These are phyloP conservation scores for Conus betulinus DNA, from an alignment of 1,140 invertebrate species.

Conservation along the genomic window DNA sequence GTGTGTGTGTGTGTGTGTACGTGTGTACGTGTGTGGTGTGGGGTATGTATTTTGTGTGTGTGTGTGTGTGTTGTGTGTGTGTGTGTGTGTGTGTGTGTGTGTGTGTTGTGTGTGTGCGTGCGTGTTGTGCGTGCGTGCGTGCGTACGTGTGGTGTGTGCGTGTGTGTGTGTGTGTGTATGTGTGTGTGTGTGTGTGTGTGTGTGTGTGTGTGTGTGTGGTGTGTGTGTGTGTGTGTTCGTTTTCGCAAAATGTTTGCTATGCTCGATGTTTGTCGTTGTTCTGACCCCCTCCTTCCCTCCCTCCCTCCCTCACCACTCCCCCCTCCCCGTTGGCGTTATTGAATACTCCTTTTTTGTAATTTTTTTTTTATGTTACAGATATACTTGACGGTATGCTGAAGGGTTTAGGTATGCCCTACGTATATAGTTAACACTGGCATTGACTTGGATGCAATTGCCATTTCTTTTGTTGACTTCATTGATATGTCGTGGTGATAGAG, in stretches of 20 bases:
- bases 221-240: too few relatives aligned
- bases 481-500: too few relatives aligned
- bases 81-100: too few relatives aligned
- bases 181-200: neutral
- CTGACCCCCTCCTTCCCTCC: neutral
- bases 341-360: too few relatives aligned
- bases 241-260: neutral
- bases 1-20: neutral
- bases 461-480: too few relatives aligned
- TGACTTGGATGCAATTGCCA: too few relatives aligned
- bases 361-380: too few relatives aligned
- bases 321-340: neutral
- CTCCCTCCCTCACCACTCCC: neutral
- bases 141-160: neutral
- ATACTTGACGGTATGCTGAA: too few relatives aligned
- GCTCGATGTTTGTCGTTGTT: neutral
- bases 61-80: neutral
- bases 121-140: neutral
- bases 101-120: neutral
- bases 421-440: too few relatives aligned
- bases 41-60: neutral
- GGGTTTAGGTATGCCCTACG: too few relatives aligned
- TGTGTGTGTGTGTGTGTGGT: too few relatives aligned
- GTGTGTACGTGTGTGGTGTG: neutral
- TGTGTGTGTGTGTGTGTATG: neutral